Conservation (phyloP, 2,797 vertebrate genomes). For the Arrhamphus sclerolepis region DNA sequence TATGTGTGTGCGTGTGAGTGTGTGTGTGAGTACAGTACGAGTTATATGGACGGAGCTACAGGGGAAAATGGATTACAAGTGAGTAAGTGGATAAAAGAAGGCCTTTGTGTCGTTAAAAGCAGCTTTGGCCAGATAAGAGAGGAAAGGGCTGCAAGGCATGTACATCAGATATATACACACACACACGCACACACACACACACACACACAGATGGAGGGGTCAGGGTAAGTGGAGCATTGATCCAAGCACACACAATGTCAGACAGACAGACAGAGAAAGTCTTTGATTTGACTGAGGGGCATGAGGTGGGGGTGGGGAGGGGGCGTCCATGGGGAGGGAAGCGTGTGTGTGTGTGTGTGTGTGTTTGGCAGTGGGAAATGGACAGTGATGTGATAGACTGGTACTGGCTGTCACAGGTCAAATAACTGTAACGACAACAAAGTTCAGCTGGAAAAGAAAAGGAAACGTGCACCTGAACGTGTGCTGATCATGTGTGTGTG, state of each 20-base stretch:
- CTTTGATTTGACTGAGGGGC: constrained; percentile 66
- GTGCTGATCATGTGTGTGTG: constrained; percentile 8
- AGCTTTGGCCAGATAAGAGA: constrained; percentile 63
- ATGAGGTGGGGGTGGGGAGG: constrained; percentile 30
- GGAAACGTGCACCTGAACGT: neutral
- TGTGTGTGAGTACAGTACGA: constrained; percentile 34
- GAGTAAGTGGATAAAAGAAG: constrained; percentile 69
- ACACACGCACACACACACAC: constrained; percentile 26
- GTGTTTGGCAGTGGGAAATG: constrained; percentile 20
- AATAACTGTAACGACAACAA: constrained; percentile 43
- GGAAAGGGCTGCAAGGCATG: constrained; percentile 57
- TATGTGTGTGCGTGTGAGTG: constrained; percentile 4
- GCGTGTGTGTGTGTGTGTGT: constrained; percentile 25
- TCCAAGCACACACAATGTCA: constrained; percentile 55
- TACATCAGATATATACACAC: constrained; percentile 38
- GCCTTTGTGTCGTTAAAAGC: constrained; percentile 69
- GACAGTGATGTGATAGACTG: constrained; percentile 54
- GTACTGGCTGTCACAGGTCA: constrained; percentile 50
- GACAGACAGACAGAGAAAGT: constrained; percentile 57
- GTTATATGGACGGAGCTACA: constrained; percentile 59
- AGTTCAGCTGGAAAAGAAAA: neutral
- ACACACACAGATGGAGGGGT: constrained; percentile 26
- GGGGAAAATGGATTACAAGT: constrained; percentile 72
- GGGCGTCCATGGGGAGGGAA: constrained; percentile 22
- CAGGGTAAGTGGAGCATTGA: constrained; percentile 58